Percentiles rank a stretch among this genome's conserved stretches.
Conservation (phyloP, 2,797 vertebrate genomes). For the Pantherophis alleghaniensis region DNA sequence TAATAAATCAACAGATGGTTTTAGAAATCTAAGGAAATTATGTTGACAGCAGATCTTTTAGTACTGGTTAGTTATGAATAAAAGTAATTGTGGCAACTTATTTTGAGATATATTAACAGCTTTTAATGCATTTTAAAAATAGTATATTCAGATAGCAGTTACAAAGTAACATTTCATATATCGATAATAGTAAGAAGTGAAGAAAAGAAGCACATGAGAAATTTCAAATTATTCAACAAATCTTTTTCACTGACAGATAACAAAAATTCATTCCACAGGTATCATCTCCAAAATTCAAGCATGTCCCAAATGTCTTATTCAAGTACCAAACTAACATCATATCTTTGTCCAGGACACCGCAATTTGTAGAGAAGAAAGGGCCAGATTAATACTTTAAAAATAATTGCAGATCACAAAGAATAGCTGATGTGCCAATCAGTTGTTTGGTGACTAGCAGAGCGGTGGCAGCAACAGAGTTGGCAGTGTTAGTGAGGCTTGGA, state of each 20-base stretch:
- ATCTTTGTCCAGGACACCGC: not conserved
- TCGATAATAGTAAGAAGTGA: not conserved
- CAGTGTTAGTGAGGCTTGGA: not conserved
- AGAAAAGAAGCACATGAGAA: not conserved
- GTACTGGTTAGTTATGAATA: not conserved
- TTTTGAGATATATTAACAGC: not conserved
- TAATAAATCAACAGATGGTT: slow-evolving; percentile 11
- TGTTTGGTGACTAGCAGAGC: not conserved
- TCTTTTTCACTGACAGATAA: not conserved
- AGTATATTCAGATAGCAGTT: no score
- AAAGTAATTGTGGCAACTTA: not conserved
- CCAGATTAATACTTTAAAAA: not conserved
- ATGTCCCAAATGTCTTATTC: not conserved
- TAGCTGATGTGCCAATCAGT: not conserved
- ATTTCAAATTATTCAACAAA: not conserved
- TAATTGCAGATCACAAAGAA: not conserved
- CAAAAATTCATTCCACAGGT: not conserved
- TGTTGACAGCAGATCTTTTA: not conserved
- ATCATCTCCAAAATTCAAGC: not conserved
- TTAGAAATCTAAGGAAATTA: not conserved
- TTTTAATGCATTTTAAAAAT: not conserved
- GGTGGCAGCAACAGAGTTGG: not conserved
- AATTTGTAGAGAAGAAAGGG: not conserved
- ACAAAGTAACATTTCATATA: not conserved
- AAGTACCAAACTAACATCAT: not conserved